Percentiles rank a stretch among this genome's conserved stretches.
Evolutionary conservation across 2,113 vertebrate species (phyloP).

Genomic region (Pteropus alecto): DNA sequence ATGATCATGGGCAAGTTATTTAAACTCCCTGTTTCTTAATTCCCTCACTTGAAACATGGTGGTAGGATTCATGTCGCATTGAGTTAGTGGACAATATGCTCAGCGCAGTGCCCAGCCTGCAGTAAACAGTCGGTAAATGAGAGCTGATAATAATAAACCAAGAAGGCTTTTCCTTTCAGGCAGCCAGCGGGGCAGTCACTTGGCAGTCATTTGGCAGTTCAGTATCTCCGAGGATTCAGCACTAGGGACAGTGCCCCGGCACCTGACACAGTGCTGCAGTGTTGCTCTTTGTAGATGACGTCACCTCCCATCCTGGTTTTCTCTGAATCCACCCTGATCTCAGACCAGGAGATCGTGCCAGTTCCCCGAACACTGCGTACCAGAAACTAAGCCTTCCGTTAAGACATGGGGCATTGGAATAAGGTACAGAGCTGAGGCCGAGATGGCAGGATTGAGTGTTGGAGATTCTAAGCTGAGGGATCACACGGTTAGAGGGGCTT

Average conservation of each 20-base stretch:
- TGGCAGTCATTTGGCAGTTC: neutral
- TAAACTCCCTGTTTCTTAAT: neutral
- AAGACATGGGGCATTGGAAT: neutral
- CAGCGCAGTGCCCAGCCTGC: neutral
- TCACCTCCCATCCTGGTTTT: neutral
- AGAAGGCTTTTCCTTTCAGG: neutral
- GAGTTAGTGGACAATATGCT: neutral
- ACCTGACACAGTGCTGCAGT: neutral
- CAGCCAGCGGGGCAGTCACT: neutral
- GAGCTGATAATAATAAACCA: neutral
- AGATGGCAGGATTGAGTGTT: neutral
- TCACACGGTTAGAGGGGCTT: neutral
- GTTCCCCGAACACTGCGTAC: neutral
- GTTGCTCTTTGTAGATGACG: neutral
- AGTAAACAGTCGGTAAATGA: neutral
- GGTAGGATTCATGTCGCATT: neutral
- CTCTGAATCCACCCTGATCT: neutral
- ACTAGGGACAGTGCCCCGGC: no score
- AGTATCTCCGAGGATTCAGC: neutral
- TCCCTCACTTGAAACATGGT: neutral
- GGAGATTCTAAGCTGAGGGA: neutral
- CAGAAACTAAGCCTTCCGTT: neutral
- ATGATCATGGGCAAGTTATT: neutral
- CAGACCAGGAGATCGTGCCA: neutral
- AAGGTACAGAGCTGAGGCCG: neutral